Percentiles rank a stretch among this genome's conserved stretches.
phyloP scores from a whole-genome alignment of 2,888 invertebrate species.

The Heteromurus nitidus region DNA sequence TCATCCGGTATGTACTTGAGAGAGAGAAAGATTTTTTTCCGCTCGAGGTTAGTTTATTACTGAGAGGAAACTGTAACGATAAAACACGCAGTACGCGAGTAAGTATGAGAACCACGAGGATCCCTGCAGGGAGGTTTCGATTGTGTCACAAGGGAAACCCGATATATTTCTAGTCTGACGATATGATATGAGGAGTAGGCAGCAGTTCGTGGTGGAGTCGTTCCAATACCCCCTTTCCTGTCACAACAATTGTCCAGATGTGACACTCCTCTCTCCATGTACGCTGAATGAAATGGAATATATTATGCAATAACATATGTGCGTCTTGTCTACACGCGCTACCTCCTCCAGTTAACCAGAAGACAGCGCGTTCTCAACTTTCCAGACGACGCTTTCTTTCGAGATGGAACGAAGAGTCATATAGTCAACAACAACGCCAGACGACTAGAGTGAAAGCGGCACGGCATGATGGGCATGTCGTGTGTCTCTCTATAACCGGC shows the following conservation, averaged over 20 bases:
- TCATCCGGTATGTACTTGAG: no score
- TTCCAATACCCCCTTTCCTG: no score
- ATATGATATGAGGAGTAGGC: no score
- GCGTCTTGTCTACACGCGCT: background rate
- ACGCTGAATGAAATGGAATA: slow-evolving; percentile 2
- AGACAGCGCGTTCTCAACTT: background rate
- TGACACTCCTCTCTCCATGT: no score
- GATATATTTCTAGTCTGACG: slow-evolving; percentile 25
- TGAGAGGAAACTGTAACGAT: background rate
- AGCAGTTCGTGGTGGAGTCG: no score
- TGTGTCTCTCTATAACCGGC: no score
- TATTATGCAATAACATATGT: background rate
- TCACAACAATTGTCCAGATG: slow-evolving; percentile 32
- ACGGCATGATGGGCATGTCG: background rate
- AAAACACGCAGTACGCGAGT: background rate
- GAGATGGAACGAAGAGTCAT: background rate
- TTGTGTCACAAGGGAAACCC: slow-evolving; percentile 38
- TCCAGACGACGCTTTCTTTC: background rate
- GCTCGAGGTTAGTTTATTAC: background rate
- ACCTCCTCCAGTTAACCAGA: no score
- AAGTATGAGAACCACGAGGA: slow-evolving; percentile 26
- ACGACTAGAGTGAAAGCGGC: no score
- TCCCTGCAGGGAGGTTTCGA: slow-evolving; percentile 46
- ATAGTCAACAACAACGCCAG: background rate
- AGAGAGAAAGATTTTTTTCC: no score